Percentiles rank a stretch among this genome's conserved stretches.
Evolutionary conservation across 1,140 invertebrate species (phyloP).

Genomic region (Ctenoplectra terminalis): DNA sequence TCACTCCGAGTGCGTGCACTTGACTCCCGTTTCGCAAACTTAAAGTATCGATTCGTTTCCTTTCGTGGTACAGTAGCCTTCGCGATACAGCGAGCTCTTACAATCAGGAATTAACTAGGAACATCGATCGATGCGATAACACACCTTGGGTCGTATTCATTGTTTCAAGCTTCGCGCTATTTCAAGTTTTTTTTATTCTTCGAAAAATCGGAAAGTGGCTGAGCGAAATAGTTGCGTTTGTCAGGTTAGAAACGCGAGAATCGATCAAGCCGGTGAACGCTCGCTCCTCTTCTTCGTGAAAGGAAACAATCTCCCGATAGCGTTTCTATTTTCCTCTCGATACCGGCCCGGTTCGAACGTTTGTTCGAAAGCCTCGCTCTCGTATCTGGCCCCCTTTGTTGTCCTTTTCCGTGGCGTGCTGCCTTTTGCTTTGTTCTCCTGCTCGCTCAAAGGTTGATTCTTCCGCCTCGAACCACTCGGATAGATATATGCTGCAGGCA

Average conservation of each 20-base stretch:
- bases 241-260: constrained; percentile 2
- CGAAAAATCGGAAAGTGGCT: too few relatives aligned
- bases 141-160: too few relatives aligned
- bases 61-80: neutral
- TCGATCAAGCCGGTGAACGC: constrained; percentile 20
- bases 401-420: neutral
- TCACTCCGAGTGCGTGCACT: constrained; percentile 2
- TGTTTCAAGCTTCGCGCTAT: too few relatives aligned
- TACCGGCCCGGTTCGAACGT: neutral
- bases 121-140: too few relatives aligned
- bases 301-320: constrained; percentile 42
- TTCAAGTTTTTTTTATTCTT: too few relatives aligned
- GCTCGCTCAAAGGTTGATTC: constrained; percentile 56
- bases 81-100: neutral
- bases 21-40: constrained; percentile 1
- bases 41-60: neutral
- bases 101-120: too few relatives aligned
- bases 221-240: too few relatives aligned
- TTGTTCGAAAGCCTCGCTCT: constrained; percentile 11
- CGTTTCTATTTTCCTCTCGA: constrained; percentile 35
- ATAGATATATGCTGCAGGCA: constrained; percentile 36
- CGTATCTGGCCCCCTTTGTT: constrained; percentile 1
- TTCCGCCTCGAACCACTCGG: constrained; percentile 29
- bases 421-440: constrained; percentile 51
- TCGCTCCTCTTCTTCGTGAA: neutral